Evolutionary conservation across 2,888 invertebrate species (phyloP), one percentile per base, ranked within the genome.

Genomic region (Apotomis betuletana): DNA sequence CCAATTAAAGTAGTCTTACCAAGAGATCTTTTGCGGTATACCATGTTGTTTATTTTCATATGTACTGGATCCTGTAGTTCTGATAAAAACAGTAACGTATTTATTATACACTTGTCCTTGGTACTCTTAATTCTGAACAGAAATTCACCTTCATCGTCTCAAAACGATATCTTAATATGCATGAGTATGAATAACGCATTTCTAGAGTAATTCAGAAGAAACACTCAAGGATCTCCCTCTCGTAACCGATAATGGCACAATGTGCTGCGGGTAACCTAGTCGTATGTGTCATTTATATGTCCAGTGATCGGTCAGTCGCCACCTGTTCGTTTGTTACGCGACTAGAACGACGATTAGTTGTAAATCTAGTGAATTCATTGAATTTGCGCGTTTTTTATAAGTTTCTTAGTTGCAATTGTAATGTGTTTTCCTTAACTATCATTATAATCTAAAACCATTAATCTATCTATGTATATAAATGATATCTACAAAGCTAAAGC

Each of bases 151-250:
- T 44, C 12, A 55, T 12, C 44, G 36, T 49, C 55, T 46, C 54
- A 41, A 69, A 62, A 36, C 55, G 13, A 61, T 62, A n/a, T 3
- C 41, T 62, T 36, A 38, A 58, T 57, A 55, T 69, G 54, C 46
- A 57, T 57, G 9, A 10, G 5, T 9, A 63, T 63, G 55, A 69
- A 63, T 63, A 57, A 63, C 10, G 41, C 63, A 69, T 63, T 13
- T 51, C 52, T 51, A 67, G 57, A 59, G 38, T 52, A 41, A 67
- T 67, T 67, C 67, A 51, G 59, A 59, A 59, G 41, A 67, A 67
- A 59, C 41, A 57, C 59, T 58, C 67, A 67, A 58, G 51, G 58
- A 67, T 67, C 27, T 46, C 55, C 46, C 57, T 67, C 67, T 55
- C 49, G 49, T 9, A 36, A 8, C 57, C 15, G 38, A 10, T 10